A percentile compares a stretch with the other conserved stretches of the same genome.
Evolutionary conservation across 2,113 vertebrate genomes (phyloP).

Genomic region (Vanacampus margaritifer): DNA sequence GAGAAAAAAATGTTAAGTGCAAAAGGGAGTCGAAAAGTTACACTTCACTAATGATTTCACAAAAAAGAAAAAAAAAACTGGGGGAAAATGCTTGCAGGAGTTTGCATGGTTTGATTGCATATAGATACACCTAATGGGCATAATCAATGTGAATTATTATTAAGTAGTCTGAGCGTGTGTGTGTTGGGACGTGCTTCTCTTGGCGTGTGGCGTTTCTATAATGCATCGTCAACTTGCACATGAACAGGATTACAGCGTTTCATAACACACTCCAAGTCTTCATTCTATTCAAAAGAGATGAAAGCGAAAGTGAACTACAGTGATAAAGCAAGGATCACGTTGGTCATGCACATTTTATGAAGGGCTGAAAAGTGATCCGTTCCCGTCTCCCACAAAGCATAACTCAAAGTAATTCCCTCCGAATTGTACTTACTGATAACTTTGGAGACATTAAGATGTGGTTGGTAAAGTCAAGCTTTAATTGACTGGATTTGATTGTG

Average conservation of each 20-base stretch:
- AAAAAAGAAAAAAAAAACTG: constrained; percentile 18
- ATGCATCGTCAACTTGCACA: constrained; percentile 40
- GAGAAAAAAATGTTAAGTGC: background rate
- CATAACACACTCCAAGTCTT: constrained; percentile 4
- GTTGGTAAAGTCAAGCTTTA: background rate
- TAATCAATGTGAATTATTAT: constrained; percentile 64
- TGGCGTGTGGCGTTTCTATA: constrained; percentile 32
- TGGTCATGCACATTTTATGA: constrained; percentile 51
- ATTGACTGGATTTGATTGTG: background rate
- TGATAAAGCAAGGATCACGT: constrained; percentile 53
- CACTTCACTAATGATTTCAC: constrained; percentile 9
- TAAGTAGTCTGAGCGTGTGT: constrained; percentile 50
- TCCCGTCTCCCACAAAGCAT: background rate
- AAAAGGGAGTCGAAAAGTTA: constrained; percentile 8
- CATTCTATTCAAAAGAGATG: constrained; percentile 14
- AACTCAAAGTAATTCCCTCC: constrained; percentile 16
- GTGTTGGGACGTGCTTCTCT: constrained; percentile 43
- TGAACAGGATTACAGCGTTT: constrained; percentile 22
- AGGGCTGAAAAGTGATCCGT: constrained; percentile 40
- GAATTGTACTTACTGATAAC: constrained; percentile 2
- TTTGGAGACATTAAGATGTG: background rate
- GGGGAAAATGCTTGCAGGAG: constrained; percentile 24
- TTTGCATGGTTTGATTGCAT: constrained; percentile 39
- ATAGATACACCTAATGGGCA: constrained; percentile 40
- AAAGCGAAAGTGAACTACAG: constrained; percentile 47